Evolutionary conservation across 2,797 vertebrate species (phyloP).

Genomic region (Sebastes alutus): DNA sequence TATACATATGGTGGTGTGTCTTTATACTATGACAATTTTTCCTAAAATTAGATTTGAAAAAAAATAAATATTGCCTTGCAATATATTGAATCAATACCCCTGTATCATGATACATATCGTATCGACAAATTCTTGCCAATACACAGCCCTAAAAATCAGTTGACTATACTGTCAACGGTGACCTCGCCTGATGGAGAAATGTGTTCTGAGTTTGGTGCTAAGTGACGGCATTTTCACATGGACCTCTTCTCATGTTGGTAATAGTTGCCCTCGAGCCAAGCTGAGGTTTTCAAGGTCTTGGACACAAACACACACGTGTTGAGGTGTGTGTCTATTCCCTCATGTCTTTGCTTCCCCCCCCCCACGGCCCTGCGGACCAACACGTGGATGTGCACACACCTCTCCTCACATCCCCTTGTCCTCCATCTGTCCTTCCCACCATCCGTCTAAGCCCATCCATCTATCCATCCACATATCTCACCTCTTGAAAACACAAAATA

Average conservation of each 20-base stretch:
- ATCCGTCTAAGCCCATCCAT: neutral
- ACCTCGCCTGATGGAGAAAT: neutral
- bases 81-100: no score
- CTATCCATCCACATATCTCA: neutral
- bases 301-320: neutral
- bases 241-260: neutral
- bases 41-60: no score
- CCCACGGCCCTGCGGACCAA: neutral
- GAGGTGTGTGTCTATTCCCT: neutral
- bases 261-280: neutral
- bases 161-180: neutral
- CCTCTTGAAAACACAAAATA: slow-evolving; percentile 10
- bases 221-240: neutral
- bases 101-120: no score
- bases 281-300: slow-evolving; percentile 6
- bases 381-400: slow-evolving; percentile 15
- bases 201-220: neutral
- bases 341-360: neutral
- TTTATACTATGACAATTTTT: no score
- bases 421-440: slow-evolving; percentile 25
- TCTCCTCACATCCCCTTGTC: neutral
- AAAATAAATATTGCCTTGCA: no score
- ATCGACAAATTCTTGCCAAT: no score
- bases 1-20: no score
- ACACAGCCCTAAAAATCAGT: neutral